Evolutionary conservation across 2,113 vertebrate genomes (phyloP).

Genomic region (human (Homo sapiens)): GRCh38 chr2:18077501-18078000

Average conservation of each 20-base stretch:
- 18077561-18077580: fast-evolving
- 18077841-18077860: neutral
- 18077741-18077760: neutral
- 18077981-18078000: neutral
- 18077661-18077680: neutral
- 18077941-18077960: neutral
- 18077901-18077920: neutral
- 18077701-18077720: neutral
- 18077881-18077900: neutral
- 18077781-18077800: neutral
- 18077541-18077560: neutral
- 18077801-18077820: neutral
- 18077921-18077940: neutral
- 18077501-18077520: neutral
- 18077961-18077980: neutral
- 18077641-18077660: neutral
- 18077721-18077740: conserved; percentile 52
- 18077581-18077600: neutral
- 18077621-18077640: neutral
- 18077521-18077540: fast-evolving
- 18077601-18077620: neutral
- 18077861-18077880: neutral
- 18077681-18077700: conserved; percentile 6
- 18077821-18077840: neutral
- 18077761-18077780: conserved; percentile 20